Evolutionary conservation across 2,797 vertebrate genomes (phyloP), one percentile per base, ranked within the genome.

Genomic region (Bradypodion ventrale): DNA sequence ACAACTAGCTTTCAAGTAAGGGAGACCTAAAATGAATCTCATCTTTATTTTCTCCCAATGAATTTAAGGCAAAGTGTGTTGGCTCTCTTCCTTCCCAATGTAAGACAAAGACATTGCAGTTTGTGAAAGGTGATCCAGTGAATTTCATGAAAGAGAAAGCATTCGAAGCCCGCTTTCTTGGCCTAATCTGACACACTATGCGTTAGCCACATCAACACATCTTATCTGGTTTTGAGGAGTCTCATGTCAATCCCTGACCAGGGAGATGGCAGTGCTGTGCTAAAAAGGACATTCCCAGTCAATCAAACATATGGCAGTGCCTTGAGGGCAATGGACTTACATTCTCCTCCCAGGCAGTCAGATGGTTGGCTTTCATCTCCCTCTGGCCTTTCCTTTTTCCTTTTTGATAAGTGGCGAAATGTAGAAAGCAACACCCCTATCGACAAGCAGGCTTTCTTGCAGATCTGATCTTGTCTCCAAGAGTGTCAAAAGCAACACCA

Each of bases 371-470:
- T 79, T 74, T 35, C 52, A 27, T 65, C 80, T 82, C 42, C 4
- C 44, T 15, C 19, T 56, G 13, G 5, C 52, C 52, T 52, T 15
- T 19, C 16, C 19, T 21, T 82, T 35, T 68, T 25, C 13, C 52
- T n/a, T 42, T 23, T 63, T 59, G 66, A 65, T 78, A 82, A 78
- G 74, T 52, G 66, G 7, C 82, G 40, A 86, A 78, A 83, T 3
- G 46, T 52, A 83, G 75, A 80, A 29, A 35, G 44, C 79, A 75
- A 29, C 42, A 1, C 0, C 69, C 0, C 65, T 63, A 82, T 72
- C 46, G 44, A 83, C 56, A 40, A 10, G 68, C 19, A 0, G 0
- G 0, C 46, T 63, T 56, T 1, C 16, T 37, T 19, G 72, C n/a
- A 75, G 80, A 75, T n/a, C 35, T 63, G 1, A 37, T 40, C 70